Base-by-base conservation (phyloP, 2,888 invertebrate genomes). In the Auanema freiburgensis region DNA sequence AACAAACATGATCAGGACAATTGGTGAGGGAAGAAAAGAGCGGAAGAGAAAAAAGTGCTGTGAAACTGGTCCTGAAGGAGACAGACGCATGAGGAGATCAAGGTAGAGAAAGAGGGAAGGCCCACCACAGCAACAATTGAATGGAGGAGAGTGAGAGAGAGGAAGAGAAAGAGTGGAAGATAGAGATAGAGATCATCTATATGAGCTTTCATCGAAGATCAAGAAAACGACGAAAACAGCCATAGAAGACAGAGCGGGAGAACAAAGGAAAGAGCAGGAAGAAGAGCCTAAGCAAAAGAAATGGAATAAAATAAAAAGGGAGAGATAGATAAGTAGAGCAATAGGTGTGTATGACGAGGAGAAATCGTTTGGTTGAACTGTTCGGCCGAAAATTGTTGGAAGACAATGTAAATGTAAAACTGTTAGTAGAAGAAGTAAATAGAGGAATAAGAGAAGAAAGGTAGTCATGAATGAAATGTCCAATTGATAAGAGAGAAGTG, bases 341-440 rank as follows among this genome's bases (percentile, higher is more conserved):
- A 8, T 3, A 33, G 33, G 8, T 3, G 8, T 5, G 33, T 5
- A 33, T 33, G 33, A 33, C 3, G 33, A 33, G 33, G 33, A 8
- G 8, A 33, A 33, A 33, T 33, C 33, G 33, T 33, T 33, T 33
- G 33, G 33, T 33, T n/a, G n/a, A 33, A 33, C 8, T 8, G 33
- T 33, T 33, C 8, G 33, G 33, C 8, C 33, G 33, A 33, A 33
- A 50, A 57, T 33, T 49, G 50, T 40, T 40, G 23, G 57, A 57
- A 40, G 18, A 41, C 12, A 14, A 44, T 11, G 43, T 25, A 33
- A 43, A 43, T 14, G 25, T 16, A 40, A 41, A 18, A 16, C 25
- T 53, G 53, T 53, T 59, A 53, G 59, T 59, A 51, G 59, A 51
- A 59, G 52, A 53, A 61, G 49, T 42, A 53, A 46, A 42, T 21